A percentile compares a stretch with the other conserved stretches of the same genome.
Conservation (phyloP, 2,113 vertebrate genomes). For the Megaceryle torquata region DNA sequence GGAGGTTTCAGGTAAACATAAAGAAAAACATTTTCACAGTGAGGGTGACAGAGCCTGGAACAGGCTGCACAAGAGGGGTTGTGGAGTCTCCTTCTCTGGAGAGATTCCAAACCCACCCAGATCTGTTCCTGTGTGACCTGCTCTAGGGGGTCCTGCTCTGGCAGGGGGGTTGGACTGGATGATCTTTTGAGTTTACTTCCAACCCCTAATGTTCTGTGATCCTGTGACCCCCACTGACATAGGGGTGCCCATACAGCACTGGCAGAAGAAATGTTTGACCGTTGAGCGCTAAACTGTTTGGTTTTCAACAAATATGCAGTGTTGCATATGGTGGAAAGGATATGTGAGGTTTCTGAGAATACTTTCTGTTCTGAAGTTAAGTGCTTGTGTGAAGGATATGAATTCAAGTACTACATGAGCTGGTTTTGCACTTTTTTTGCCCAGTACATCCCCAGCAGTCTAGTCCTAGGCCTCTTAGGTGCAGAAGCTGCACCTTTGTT, state of each 20-base stretch:
- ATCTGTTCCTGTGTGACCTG: too few species aligned
- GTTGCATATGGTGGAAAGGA: background rate
- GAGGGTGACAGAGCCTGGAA: too few species aligned
- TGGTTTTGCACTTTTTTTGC: background rate
- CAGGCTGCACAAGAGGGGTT: too few species aligned
- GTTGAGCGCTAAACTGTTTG: background rate
- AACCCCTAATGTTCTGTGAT: too few species aligned
- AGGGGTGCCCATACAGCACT: background rate
- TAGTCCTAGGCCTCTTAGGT: background rate
- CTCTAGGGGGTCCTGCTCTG: too few species aligned
- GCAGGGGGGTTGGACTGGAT: too few species aligned
- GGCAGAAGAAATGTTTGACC: background rate
- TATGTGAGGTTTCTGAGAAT: background rate
- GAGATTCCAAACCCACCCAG: too few species aligned
- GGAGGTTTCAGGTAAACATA: too few species aligned
- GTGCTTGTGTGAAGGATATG: background rate
- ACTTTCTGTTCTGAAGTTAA: background rate
- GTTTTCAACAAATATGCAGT: background rate
- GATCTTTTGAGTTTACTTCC: too few species aligned
- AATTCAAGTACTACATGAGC: background rate
- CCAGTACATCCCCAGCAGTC: background rate
- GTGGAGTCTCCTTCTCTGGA: too few species aligned
- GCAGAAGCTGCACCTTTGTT: background rate
- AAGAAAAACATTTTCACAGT: too few species aligned
- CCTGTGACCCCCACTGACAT: background rate